phyloP scores from a whole-genome alignment of 2,888 invertebrate species.

The Xanthorhoe designata region DNA sequence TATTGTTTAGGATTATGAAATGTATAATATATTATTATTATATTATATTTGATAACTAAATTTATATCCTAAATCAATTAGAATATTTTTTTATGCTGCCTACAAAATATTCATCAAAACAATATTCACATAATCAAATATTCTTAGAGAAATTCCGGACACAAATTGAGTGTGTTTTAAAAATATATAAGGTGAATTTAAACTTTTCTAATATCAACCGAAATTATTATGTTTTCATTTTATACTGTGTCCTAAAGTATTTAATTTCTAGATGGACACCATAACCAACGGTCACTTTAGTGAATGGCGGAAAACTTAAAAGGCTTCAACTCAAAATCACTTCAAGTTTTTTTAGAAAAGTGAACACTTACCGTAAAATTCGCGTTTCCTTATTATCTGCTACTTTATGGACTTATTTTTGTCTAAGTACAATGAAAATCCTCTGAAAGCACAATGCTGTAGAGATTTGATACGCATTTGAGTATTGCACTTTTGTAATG shows the following conservation, averaged over 20 bases:
- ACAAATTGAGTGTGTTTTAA: too few species aligned
- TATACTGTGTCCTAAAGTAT: background rate
- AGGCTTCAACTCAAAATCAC: constrained; percentile 63
- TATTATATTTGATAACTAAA: too few species aligned
- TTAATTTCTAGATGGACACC: constrained; percentile 2
- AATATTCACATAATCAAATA: too few species aligned
- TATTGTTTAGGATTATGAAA: too few species aligned
- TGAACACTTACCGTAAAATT: constrained; percentile 57
- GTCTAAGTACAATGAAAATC: constrained; percentile 42
- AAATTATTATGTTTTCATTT: too few species aligned
- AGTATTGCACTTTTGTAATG: constrained; percentile 25
- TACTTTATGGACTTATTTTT: constrained; percentile 45
- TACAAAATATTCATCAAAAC: too few species aligned
- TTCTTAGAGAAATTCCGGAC: too few species aligned
- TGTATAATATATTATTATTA: too few species aligned
- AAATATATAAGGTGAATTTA: too few species aligned
- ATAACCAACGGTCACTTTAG: constrained; percentile 53
- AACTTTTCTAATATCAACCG: too few species aligned
- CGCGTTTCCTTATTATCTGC: constrained; percentile 67
- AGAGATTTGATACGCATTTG: constrained; percentile 58
- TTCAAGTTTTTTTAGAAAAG: constrained; percentile 35
- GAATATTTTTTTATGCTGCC: too few species aligned
- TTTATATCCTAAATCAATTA: too few species aligned
- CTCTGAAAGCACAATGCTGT: constrained; percentile 44
- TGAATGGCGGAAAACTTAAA: constrained; percentile 60